These are phyloP conservation scores for Melanaphis sacchari DNA, from an alignment of 1,140 invertebrate genomes.

Conservation along the genomic window DNA sequence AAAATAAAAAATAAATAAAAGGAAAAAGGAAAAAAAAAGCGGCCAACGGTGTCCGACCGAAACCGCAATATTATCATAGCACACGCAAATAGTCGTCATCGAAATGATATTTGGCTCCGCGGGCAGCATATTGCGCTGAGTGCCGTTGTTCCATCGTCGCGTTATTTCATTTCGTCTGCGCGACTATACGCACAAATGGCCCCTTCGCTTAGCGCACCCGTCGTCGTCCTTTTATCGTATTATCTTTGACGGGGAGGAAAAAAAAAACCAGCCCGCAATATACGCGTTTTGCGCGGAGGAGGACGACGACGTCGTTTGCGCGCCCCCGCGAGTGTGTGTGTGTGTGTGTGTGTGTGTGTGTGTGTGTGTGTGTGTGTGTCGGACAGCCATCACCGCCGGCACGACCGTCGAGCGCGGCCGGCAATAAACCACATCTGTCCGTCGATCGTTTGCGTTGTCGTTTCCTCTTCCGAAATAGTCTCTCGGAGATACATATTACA, in stretches of 20 bases:
- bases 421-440: conserved; percentile 27
- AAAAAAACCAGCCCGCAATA: background rate
- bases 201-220: conserved; percentile 2
- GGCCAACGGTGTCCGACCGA: background rate
- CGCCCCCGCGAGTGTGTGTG: no score
- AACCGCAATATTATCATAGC: background rate
- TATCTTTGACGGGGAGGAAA: background rate
- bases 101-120: background rate
- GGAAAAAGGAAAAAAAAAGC: no score
- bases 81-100: background rate
- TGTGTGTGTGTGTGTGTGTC: background rate
- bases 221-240: background rate
- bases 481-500: background rate
- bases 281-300: no score
- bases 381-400: background rate
- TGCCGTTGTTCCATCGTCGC: background rate
- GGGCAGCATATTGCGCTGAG: background rate
- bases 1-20: no score
- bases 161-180: conserved; percentile 14
- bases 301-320: background rate
- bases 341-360: background rate
- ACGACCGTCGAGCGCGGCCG: background rate
- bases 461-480: background rate
- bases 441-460: background rate
- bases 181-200: background rate